Conservation (phyloP, 2,797 vertebrate species). For the Anguilla megastoma region DNA sequence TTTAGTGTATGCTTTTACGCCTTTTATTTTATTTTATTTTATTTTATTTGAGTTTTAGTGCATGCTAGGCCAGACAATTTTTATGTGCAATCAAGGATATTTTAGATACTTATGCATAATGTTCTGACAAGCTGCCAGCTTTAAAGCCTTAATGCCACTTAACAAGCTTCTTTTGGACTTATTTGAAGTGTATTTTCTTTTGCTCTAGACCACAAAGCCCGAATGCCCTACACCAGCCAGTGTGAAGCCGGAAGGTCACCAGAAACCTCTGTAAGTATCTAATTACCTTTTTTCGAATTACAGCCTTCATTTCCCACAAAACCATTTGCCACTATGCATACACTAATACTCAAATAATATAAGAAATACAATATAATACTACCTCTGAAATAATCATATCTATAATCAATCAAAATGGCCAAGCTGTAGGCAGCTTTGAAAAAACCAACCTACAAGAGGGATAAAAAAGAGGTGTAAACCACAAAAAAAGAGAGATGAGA, state of each 20-base stretch:
- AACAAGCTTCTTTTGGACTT: not conserved
- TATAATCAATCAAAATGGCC: not conserved
- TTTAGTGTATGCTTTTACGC: not conserved
- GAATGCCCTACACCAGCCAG: not conserved
- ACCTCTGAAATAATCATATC: not conserved
- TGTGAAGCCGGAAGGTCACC: not conserved
- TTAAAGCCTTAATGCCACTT: not conserved
- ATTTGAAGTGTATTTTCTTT: not conserved
- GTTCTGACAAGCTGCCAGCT: slow-evolving; percentile 1
- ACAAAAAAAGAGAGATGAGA: not conserved
- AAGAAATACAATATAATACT: not conserved
- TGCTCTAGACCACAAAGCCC: not conserved
- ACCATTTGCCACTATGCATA: not conserved
- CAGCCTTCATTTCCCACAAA: no score
- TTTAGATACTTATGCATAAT: not conserved
- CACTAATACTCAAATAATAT: not conserved
- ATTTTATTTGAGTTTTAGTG: not conserved
- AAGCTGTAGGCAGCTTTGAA: not conserved
- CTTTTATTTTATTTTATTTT: no score
- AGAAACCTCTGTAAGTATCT: not conserved
- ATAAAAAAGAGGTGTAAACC: not conserved
- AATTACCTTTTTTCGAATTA: no score
- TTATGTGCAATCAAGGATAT: not conserved
- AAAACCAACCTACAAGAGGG: not conserved
- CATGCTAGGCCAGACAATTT: not conserved